Base-by-base conservation (phyloP, 2,888 invertebrate genomes). In the Cordilura impudica region DNA sequence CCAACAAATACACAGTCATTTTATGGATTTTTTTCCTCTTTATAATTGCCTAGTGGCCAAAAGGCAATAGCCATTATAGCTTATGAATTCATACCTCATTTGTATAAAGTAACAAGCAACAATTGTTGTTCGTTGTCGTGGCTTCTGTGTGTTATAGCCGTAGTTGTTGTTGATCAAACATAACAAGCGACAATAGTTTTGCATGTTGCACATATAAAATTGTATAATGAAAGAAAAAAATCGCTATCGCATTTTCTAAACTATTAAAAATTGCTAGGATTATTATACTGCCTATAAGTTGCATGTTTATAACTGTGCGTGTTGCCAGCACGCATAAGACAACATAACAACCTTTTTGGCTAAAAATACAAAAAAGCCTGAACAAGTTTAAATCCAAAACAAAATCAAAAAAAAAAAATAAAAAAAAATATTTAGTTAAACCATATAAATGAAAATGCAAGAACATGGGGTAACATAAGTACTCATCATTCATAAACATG, bases 151-250 rank as follows among this genome's bases (percentile, higher is more conserved):
- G 63, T 10, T 63, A 18, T 39, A 47, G 45, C 23, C 51, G 39
- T 54, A 54, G 71, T 53, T 26, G 72, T 49, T 73, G 45, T 10
- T 66, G 66, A 67, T 63, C 67, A 53, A 75, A 58, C 75, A 75
- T 75, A 79, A 79, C 79, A 79, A 79, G 79, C 79, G 79, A 72
- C 71, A 79, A 71, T 79, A 75, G 71, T 79, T 75, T 79, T 75
- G 79, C 79, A 79, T 79, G 79, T 78, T 71, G 53, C 61, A 47
- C 49, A 53, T 70, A 65, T 49, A 74, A 63, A 74, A 21, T 7
- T 58, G 14, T 58, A 39, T 51, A 35, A 49, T 49, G 2, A 45
- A 54, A 53, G 6, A 19, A 8, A n/a, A 31, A 12, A 23, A 26
- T 49, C 49, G 43, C 19, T 39, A 51, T 47, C 58, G 58, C 43